Evolutionary conservation across 2,113 vertebrate genomes (phyloP).

Genomic region (Strix aluco): DNA sequence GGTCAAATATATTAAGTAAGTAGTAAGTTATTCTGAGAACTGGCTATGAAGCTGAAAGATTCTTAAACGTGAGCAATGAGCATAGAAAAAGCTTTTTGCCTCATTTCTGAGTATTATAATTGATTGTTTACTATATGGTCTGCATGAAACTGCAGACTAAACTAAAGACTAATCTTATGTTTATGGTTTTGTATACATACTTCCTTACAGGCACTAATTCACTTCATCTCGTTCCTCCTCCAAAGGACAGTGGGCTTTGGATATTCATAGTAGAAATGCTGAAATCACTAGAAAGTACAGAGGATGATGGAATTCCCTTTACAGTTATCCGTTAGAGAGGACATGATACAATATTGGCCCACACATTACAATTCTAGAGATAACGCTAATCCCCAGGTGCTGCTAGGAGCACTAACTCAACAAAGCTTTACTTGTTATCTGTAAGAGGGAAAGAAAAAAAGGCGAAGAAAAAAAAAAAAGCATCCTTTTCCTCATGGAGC

Average conservation of each 20-base stretch:
- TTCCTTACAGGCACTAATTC: background rate
- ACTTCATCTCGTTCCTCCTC: background rate
- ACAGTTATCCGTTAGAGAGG: rapidly evolving
- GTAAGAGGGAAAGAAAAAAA: background rate
- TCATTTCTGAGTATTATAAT: background rate
- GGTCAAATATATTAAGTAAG: slow-evolving; percentile 53
- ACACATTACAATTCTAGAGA: background rate
- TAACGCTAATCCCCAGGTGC: background rate
- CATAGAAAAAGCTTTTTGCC: background rate
- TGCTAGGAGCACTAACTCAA: background rate
- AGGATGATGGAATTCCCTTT: background rate
- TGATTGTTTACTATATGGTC: background rate
- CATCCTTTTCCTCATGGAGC: background rate
- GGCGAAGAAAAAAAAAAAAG: too few relatives aligned
- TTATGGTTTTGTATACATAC: background rate
- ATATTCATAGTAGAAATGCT: background rate
- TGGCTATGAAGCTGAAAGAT: background rate
- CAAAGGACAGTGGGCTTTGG: background rate
- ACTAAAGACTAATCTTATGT: background rate
- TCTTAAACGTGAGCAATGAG: background rate
- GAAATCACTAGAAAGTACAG: background rate
- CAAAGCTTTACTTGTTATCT: background rate
- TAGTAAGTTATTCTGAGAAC: slow-evolving; percentile 11
- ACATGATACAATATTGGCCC: background rate
- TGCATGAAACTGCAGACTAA: background rate